Evolutionary conservation across 2,888 invertebrate genomes (phyloP).

Genomic region (Tromatobia lineatoria): DNA sequence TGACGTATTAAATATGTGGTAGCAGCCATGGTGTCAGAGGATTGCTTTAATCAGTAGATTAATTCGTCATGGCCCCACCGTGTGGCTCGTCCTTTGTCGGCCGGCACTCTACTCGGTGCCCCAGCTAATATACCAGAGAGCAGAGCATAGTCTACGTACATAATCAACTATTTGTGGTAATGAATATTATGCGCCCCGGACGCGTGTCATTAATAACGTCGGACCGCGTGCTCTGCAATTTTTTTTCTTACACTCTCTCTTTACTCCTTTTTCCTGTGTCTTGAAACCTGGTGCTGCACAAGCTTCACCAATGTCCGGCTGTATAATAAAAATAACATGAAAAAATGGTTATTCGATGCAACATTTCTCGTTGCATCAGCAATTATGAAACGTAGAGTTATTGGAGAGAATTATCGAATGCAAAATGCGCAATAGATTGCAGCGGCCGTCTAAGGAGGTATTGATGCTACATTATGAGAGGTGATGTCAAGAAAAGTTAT

Average conservation of each 20-base stretch:
- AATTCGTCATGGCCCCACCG: constrained; percentile 84
- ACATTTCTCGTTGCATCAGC: background rate
- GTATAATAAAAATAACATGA: constrained; percentile 24
- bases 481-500: background rate
- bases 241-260: constrained; percentile 45
- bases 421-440: background rate
- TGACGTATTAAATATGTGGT: constrained; percentile 84
- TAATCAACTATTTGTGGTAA: constrained; percentile 85
- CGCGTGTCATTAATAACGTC: constrained; percentile 83
- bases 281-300: constrained; percentile 58
- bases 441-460: background rate
- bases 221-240: constrained; percentile 69
- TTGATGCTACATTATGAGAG: background rate
- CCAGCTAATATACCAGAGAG: constrained; percentile 79
- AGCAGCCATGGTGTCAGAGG: constrained; percentile 83
- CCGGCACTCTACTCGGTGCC: constrained; percentile 61
- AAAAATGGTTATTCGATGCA: constrained; percentile 9
- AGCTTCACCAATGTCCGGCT: constrained; percentile 11
- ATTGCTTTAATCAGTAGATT: constrained; percentile 85
- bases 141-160: constrained; percentile 77
- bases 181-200: constrained; percentile 83
- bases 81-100: constrained; percentile 84
- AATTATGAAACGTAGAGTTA: constrained; percentile 1
- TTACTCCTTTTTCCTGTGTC: constrained; percentile 52
- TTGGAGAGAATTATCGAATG: background rate